phyloP scores from a whole-genome alignment of 2,113 vertebrate species.

The Colaptes auratus region DNA sequence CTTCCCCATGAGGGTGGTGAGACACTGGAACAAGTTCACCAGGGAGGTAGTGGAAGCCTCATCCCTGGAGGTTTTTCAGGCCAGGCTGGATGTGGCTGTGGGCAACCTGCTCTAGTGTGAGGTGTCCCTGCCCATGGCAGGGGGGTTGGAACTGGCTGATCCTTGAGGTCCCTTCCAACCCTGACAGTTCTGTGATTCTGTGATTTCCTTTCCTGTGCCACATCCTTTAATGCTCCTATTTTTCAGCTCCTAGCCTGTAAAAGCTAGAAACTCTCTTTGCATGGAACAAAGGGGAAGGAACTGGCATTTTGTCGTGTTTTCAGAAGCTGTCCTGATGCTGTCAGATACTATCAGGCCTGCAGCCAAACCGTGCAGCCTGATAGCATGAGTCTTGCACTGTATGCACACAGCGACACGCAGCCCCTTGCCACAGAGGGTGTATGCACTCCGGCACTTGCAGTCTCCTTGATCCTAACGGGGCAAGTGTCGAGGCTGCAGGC shows the following conservation, averaged over 20 bases:
- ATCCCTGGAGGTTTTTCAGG: too few relatives aligned
- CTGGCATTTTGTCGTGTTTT: background rate
- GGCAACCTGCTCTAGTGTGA: too few relatives aligned
- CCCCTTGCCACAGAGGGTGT: background rate
- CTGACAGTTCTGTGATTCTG: too few relatives aligned
- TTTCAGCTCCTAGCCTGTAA: background rate
- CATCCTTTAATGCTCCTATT: background rate
- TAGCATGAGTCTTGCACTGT: rapidly evolving
- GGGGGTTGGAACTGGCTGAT: too few relatives aligned
- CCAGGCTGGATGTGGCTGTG: too few relatives aligned
- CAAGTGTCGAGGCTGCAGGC: background rate
- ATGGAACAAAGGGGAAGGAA: background rate
- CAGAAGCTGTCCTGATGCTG: background rate
- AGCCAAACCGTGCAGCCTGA: background rate
- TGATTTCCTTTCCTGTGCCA: background rate
- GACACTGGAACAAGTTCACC: too few relatives aligned
- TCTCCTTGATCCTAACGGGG: background rate
- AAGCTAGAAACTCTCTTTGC: background rate
- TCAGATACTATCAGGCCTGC: background rate
- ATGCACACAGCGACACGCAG: rapidly evolving
- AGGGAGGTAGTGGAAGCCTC: too few relatives aligned
- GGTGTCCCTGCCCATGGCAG: too few relatives aligned
- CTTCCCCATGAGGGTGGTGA: too few relatives aligned
- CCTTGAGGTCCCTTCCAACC: too few relatives aligned
- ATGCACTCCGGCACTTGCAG: rapidly evolving